Evolutionary conservation across 2,888 invertebrate species (phyloP).

Genomic region (Chymomyza procnemis): DNA sequence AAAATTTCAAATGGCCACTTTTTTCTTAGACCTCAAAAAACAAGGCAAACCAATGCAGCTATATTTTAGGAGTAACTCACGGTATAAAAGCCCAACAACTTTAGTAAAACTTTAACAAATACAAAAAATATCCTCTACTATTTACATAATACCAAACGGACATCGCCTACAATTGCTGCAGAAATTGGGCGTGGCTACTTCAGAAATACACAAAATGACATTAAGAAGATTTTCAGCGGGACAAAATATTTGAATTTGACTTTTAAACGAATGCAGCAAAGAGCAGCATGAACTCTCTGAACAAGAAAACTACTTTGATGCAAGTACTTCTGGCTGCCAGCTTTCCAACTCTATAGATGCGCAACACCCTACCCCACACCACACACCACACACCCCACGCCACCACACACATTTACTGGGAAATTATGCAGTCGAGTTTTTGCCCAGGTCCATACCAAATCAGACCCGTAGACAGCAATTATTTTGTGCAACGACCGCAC

Average conservation of each 20-base stretch:
- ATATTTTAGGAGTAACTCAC: too few species aligned
- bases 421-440: conserved; percentile 26
- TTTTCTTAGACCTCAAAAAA: too few species aligned
- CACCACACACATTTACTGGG: neutral
- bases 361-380: neutral
- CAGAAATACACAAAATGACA: conserved; percentile 63
- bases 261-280: conserved; percentile 33
- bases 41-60: too few species aligned
- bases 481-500: conserved; percentile 54
- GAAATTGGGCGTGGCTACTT: neutral
- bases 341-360: too few species aligned
- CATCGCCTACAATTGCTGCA: conserved; percentile 15
- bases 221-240: conserved; percentile 50
- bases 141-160: conserved; percentile 66
- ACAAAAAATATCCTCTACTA: conserved; percentile 36
- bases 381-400: conserved; percentile 8
- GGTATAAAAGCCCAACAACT: too few species aligned
- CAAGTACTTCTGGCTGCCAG: neutral
- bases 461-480: conserved; percentile 51
- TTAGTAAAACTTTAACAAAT: neutral
- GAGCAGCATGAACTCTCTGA: conserved; percentile 6
- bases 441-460: conserved; percentile 5
- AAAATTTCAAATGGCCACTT: too few species aligned
- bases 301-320: neutral
- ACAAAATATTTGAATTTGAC: conserved; percentile 43